phyloP scores from a whole-genome alignment of 2,888 invertebrate species.

The Muschampia plurimacula region DNA sequence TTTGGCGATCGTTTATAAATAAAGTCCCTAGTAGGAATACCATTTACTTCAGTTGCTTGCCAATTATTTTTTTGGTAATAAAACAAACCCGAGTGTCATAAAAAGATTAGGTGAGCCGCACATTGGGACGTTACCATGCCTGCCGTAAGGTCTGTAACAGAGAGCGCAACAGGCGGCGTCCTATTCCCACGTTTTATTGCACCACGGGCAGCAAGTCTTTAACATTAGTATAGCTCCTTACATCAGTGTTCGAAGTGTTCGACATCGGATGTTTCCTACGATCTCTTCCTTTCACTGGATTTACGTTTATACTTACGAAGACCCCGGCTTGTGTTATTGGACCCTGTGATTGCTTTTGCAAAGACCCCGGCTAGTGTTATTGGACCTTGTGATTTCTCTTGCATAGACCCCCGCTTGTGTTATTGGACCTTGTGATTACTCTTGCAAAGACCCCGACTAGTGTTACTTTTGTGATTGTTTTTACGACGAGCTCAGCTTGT shows the following conservation, averaged over 20 bases:
- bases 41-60: slow-evolving; percentile 12
- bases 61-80: slow-evolving; percentile 10
- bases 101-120: slow-evolving; percentile 10
- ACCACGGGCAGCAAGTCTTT: slow-evolving; percentile 11
- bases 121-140: slow-evolving; percentile 8
- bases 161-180: slow-evolving; percentile 12
- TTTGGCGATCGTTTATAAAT: slow-evolving; percentile 12
- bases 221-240: slow-evolving; percentile 12
- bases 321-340: slow-evolving; percentile 12
- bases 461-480: slow-evolving; percentile 12
- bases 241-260: slow-evolving; percentile 12
- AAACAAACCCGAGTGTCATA: slow-evolving; percentile 12
- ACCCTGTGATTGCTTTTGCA: slow-evolving; percentile 12
- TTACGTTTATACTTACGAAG: slow-evolving; percentile 12
- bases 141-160: slow-evolving; percentile 11
- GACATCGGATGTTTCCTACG: slow-evolving; percentile 10
- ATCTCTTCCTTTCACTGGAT: slow-evolving; percentile 12
- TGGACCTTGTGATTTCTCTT: slow-evolving; percentile 12
- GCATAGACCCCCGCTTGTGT: slow-evolving; percentile 12
- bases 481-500: slow-evolving; percentile 12
- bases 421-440: slow-evolving; percentile 12
- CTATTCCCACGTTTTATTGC: slow-evolving; percentile 12
- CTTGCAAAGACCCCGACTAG: slow-evolving; percentile 12
- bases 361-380: slow-evolving; percentile 12
- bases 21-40: slow-evolving; percentile 12